Percentiles rank a stretch among this genome's conserved stretches.
Evolutionary conservation across 2,888 invertebrate genomes (phyloP).

Genomic region (Homarus gammarus): DNA sequence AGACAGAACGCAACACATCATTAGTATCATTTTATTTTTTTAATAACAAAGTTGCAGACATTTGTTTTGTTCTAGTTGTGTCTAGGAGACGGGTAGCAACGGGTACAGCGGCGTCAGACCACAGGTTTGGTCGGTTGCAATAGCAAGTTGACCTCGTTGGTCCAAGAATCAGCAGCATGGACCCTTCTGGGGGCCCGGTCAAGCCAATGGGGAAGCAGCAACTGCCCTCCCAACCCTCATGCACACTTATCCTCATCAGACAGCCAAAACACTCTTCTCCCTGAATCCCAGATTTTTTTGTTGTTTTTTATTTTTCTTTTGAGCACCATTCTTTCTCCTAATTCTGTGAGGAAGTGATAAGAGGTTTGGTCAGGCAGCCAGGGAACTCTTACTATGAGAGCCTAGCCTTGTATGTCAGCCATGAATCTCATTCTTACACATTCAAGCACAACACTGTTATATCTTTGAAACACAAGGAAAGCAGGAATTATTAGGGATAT

Average conservation of each 20-base stretch:
- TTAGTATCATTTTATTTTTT: constrained; percentile 73
- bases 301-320: constrained; percentile 39
- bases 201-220: constrained; percentile 70
- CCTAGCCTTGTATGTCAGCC: constrained; percentile 66
- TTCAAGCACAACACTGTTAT: constrained; percentile 34
- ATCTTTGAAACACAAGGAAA: constrained; percentile 33
- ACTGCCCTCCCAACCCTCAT: constrained; percentile 67
- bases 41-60: constrained; percentile 74
- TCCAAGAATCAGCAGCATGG: constrained; percentile 67
- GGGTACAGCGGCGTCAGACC: constrained; percentile 73
- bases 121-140: constrained; percentile 65
- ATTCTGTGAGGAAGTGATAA: constrained; percentile 64
- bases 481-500: constrained; percentile 38
- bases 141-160: constrained; percentile 72
- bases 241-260: constrained; percentile 60
- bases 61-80: constrained; percentile 73
- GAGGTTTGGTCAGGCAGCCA: constrained; percentile 67
- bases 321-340: constrained; percentile 69
- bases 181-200: constrained; percentile 63
- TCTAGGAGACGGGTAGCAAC: constrained; percentile 73
- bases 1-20: constrained; percentile 29
- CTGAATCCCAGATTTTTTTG: constrained; percentile 55
- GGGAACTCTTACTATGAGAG: constrained; percentile 63
- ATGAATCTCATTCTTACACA: constrained; percentile 41
- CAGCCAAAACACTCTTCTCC: constrained; percentile 54